Percentiles rank a stretch among this genome's conserved stretches.
phyloP scores from a whole-genome alignment of 2,797 vertebrate genomes.

The Dicrostonyx torquatus region DNA sequence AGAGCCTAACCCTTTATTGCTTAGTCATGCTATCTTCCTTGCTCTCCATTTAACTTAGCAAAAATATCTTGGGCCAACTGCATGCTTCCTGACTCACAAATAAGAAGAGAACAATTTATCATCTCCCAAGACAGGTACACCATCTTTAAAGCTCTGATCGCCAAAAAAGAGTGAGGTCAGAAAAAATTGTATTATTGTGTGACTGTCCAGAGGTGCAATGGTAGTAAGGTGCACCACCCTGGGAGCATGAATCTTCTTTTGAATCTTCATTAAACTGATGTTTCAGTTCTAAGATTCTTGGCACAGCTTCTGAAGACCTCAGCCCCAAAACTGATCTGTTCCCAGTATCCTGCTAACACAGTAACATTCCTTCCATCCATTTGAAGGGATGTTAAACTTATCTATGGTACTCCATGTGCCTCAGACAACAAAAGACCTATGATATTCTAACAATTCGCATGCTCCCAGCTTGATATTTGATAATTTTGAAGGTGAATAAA shows the following conservation, averaged over 20 bases:
- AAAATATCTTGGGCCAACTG: background rate
- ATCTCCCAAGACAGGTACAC: background rate
- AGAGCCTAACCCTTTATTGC: background rate
- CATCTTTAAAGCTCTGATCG: slow-evolving; percentile 9
- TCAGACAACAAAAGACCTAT: background rate
- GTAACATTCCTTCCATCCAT: background rate
- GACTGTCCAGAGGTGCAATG: background rate
- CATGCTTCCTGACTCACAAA: background rate
- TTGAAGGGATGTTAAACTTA: background rate
- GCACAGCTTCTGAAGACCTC: background rate
- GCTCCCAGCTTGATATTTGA: background rate
- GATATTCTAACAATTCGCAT: background rate
- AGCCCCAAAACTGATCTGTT: background rate
- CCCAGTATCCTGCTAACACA: background rate
- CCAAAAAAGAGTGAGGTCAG: slow-evolving; percentile 58
- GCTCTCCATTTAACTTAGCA: slow-evolving; percentile 39
- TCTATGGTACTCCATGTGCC: background rate
- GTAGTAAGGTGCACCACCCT: background rate
- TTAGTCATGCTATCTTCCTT: slow-evolving; percentile 8
- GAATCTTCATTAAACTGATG: background rate
- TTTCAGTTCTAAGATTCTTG: background rate
- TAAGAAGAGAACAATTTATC: background rate
- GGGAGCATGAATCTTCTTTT: background rate
- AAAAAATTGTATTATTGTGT: background rate
- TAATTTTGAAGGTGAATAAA: background rate